phyloP scores from a whole-genome alignment of 2,888 invertebrate genomes.

The Epinotia demarniana region DNA sequence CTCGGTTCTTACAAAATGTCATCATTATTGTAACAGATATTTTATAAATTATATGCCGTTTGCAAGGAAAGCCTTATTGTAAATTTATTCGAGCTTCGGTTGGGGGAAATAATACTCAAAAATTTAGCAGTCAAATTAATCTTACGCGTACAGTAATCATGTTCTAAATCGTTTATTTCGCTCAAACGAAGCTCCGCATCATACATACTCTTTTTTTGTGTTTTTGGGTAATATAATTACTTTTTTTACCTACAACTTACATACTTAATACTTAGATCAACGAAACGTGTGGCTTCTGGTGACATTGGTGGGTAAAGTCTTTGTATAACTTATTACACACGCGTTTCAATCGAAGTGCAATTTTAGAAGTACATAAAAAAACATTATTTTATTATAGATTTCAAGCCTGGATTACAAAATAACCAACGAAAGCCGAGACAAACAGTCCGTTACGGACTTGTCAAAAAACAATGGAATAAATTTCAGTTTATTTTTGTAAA shows the following conservation, averaged over 20 bases:
- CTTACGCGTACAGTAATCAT: slow-evolving; percentile 54
- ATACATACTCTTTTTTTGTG: slow-evolving; percentile 69
- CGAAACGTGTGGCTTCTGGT: slow-evolving; percentile 81
- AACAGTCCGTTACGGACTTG: slow-evolving; percentile 41
- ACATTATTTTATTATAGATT: slow-evolving; percentile 50
- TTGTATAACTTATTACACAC: slow-evolving; percentile 73
- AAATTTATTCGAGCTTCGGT: slow-evolving; percentile 69
- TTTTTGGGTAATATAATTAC: slow-evolving; percentile 71
- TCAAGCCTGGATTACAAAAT: slow-evolving; percentile 54
- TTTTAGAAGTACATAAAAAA: slow-evolving; percentile 58
- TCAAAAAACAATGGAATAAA: slow-evolving; percentile 37
- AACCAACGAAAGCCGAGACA: slow-evolving; percentile 58
- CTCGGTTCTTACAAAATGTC: slow-evolving; percentile 44
- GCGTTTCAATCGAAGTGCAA: slow-evolving; percentile 61
- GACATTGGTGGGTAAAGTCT: slow-evolving; percentile 82
- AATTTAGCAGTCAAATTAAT: slow-evolving; percentile 59
- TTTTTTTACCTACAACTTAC: slow-evolving; percentile 80
- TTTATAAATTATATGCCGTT: slow-evolving; percentile 49
- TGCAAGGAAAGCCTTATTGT: slow-evolving; percentile 78
- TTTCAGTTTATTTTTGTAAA: slow-evolving; percentile 35
- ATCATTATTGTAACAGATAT: slow-evolving; percentile 39
- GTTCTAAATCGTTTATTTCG: slow-evolving; percentile 62
- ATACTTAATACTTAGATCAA: slow-evolving; percentile 82
- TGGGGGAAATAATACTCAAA: slow-evolving; percentile 65
- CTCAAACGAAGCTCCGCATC: slow-evolving; percentile 72